These are phyloP conservation scores for Toxotes chatareus DNA, from an alignment of 2,113 vertebrate genomes.

Conservation along the genomic window DNA sequence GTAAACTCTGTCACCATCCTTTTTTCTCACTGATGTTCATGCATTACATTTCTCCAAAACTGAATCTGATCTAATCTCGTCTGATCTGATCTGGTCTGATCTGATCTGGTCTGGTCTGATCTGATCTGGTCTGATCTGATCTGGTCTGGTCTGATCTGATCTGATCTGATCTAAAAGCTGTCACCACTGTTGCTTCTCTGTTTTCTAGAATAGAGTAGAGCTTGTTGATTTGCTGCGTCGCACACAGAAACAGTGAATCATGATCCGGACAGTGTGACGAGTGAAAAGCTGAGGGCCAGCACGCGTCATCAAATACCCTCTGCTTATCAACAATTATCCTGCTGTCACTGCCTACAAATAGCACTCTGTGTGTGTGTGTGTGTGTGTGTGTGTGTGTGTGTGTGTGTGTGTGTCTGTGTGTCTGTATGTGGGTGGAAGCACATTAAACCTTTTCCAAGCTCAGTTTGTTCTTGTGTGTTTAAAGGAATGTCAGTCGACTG, in stretches of 20 bases:
- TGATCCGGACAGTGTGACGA: constrained; percentile 27
- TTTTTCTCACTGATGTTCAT: neutral
- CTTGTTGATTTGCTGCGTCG: constrained; percentile 1
- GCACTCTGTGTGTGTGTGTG: constrained; percentile 5
- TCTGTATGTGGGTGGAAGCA: constrained; percentile 7
- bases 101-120: neutral
- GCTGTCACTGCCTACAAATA: constrained; percentile 24
- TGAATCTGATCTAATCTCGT: too few species aligned
- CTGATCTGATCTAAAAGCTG: neutral
- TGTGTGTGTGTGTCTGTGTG: constrained; percentile 18
- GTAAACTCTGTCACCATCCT: neutral
- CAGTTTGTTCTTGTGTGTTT: constrained; percentile 41
- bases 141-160: neutral
- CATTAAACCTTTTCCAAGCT: constrained; percentile 33
- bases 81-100: neutral
- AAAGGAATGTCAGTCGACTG: neutral
- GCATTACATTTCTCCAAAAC: neutral
- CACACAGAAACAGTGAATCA: constrained; percentile 27
- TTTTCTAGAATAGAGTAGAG: neutral
- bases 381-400: constrained; percentile 18
- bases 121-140: neutral
- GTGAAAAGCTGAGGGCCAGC: constrained; percentile 34
- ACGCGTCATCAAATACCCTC: constrained; percentile 51
- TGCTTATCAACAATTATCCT: constrained; percentile 54
- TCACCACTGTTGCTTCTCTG: neutral